phyloP scores from a whole-genome alignment of 2,888 invertebrate genomes.

The Hypsopygia costalis region DNA sequence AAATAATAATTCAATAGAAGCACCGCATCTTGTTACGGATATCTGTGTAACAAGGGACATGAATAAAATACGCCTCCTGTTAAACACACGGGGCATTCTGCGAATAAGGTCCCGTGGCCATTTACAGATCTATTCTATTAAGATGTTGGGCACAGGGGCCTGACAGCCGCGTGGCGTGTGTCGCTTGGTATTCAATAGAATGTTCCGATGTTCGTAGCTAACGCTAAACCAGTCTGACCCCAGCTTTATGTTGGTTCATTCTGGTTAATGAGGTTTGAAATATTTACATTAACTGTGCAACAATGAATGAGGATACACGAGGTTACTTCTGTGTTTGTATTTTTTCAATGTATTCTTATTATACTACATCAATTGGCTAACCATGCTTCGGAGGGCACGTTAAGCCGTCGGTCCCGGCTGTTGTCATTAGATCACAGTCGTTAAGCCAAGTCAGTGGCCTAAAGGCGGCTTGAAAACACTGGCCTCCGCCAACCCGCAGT shows the following conservation, averaged over 20 bases:
- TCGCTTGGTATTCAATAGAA: constrained; percentile 56
- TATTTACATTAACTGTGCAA: constrained; percentile 3
- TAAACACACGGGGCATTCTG: constrained; percentile 46
- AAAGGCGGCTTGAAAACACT: no score
- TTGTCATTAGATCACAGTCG: no score
- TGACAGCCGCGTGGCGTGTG: constrained; percentile 55
- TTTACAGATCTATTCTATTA: constrained; percentile 59
- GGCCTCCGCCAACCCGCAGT: no score
- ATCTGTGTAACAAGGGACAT: constrained; percentile 4
- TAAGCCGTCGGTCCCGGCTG: no score
- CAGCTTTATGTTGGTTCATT: neutral
- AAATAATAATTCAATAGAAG: neutral
- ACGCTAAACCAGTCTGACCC: constrained; percentile 10
- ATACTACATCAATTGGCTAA: no score
- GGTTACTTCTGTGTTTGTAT: no score
- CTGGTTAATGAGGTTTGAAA: constrained; percentile 6
- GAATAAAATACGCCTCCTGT: constrained; percentile 42
- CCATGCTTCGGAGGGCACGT: no score
- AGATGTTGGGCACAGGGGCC: constrained; percentile 53
- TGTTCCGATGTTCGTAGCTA: constrained; percentile 46
- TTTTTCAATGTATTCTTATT: no score
- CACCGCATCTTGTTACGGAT: neutral
- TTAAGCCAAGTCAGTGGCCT: no score
- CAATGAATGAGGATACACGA: no score
- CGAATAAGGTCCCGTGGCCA: constrained; percentile 54